Base-by-base conservation (phyloP, 1,140 invertebrate species). In the Pogonognathellus flavescens region DNA sequence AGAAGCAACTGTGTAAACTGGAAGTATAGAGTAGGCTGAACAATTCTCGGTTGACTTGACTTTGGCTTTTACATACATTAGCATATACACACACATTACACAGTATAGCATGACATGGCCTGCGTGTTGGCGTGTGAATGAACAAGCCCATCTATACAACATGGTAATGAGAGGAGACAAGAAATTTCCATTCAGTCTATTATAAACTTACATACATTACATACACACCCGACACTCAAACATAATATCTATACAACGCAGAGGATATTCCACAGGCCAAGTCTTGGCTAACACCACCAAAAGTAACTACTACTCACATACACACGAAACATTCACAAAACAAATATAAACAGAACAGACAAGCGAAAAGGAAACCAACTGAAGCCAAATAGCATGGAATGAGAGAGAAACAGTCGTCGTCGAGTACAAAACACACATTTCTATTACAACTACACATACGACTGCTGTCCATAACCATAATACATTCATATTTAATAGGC, bases 121-220 rank as follows among this genome's bases (percentile, higher is more conserved):
- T 83, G 70, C 70, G 84, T 80, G 84, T 80, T 22, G 80, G 84
- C 80, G 84, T 84, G 84, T 84, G 84, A 84, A 84, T 76, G 84
- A 84, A 84, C 84, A 84, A 80, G 84, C 80, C 62, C 84, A 70
- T 50, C 50, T 52, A 72, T 31, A 84, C 70, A 53, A 80, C 20
- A 18, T 59, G 80, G 84, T 84, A 70, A 84, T 84, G 84, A 84
- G 84, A 53, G 55, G 72, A 84, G 62, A 84, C 84, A 80, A 84
- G 84, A 31, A 84, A 84, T 84, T 76, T 80, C 72, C 50, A 84
- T 76, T 70, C 53, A 80, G 70, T 59, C 70, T 52, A 84, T 84
- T 84, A 84, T 49, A 76, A 41, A 18, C 18, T 49, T 76, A 76
- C 20, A 49, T 49, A n/a, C 53, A 57, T 13, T 57, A 57, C 11